These are phyloP conservation scores for Hirudo medicinalis DNA, from an alignment of 1,140 invertebrate species.

Conservation along the genomic window DNA sequence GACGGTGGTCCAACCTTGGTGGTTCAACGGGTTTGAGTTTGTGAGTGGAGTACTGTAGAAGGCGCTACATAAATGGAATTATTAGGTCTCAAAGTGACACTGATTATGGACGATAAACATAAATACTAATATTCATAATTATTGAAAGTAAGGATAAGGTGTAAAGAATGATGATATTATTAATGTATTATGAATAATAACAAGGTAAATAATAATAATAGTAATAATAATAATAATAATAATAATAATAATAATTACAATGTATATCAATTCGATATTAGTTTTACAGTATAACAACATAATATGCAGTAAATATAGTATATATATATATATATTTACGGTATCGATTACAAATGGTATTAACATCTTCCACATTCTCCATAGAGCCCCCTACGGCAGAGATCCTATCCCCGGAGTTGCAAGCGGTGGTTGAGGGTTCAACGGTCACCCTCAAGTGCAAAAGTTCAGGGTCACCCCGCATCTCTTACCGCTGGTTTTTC, in stretches of 20 bases:
- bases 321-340: too few relatives aligned
- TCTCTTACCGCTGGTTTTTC: neutral
- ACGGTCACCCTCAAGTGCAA: neutral
- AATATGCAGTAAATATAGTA: too few relatives aligned
- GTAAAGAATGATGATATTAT: neutral
- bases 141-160: neutral
- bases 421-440: neutral
- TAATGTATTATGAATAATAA: too few relatives aligned
- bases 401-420: neutral
- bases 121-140: neutral
- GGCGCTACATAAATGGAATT: too few relatives aligned
- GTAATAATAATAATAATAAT: neutral
- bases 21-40: too few relatives aligned
- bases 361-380: neutral
- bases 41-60: too few relatives aligned
- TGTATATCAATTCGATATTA: neutral
- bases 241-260: neutral
- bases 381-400: neutral
- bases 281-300: too few relatives aligned
- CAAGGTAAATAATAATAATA: neutral
- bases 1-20: too few relatives aligned
- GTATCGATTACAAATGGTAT: neutral
- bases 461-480: neutral
- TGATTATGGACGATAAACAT: neutral
- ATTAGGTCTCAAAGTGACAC: neutral